These are phyloP conservation scores for Xestoiulus laeticollis DNA, from an alignment of 2,888 invertebrate genomes.

Conservation along the genomic window DNA sequence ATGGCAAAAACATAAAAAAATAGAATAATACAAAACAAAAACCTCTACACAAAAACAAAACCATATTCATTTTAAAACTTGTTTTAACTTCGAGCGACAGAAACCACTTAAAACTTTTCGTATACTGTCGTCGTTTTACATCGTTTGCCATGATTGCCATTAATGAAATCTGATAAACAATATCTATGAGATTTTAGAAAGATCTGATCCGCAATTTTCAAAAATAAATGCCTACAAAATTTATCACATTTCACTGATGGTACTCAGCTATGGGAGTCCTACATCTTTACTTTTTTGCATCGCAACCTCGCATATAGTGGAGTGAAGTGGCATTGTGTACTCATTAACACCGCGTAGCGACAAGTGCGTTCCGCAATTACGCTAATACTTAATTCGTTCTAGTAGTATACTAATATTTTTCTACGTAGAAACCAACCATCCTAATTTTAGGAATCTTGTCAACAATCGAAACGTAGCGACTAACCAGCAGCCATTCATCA, in stretches of 20 bases:
- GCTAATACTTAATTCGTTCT: conserved; percentile 18
- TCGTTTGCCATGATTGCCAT: conserved; percentile 13
- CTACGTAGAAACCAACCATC: conserved; percentile 43
- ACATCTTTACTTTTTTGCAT: background rate
- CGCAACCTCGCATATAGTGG: background rate
- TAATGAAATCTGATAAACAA: background rate
- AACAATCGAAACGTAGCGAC: conserved; percentile 36
- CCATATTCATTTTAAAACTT: background rate
- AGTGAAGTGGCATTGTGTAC: conserved; percentile 5
- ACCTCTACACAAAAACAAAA: background rate
- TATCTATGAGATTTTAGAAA: background rate
- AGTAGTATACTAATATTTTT: conserved; percentile 36
- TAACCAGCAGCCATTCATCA: conserved; percentile 45
- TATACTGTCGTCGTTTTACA: background rate
- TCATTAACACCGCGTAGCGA: conserved; percentile 17
- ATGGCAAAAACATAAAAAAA: background rate
- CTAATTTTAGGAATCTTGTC: conserved; percentile 34
- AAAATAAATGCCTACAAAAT: background rate
- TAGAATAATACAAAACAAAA: background rate
- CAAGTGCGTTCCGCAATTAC: conserved; percentile 7
- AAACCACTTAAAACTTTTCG: background rate
- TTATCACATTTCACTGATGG: background rate
- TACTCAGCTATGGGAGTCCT: conserved; percentile 3
- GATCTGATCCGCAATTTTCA: background rate
- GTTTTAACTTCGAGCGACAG: background rate